Conservation (phyloP, 2,797 vertebrate species). For the Falco peregrinus region DNA sequence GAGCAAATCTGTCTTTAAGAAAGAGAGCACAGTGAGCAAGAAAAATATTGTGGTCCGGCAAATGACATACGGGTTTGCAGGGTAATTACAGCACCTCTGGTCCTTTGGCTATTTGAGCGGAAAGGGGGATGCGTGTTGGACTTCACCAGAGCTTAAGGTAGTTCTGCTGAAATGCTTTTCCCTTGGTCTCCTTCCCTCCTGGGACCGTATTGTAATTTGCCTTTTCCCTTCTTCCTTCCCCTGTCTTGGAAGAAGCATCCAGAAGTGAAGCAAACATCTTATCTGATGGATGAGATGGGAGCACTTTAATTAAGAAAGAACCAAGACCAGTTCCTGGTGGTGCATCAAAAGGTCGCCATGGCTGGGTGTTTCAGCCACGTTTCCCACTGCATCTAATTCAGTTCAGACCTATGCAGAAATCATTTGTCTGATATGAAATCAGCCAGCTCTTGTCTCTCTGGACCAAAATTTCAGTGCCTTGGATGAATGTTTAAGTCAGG, state of each 20-base stretch:
- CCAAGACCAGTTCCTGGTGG: neutral
- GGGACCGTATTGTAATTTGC: neutral
- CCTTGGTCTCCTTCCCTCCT: neutral
- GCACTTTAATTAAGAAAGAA: neutral
- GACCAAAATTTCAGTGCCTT: neutral
- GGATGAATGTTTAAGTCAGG: neutral
- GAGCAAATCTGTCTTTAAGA: slow-evolving; percentile 65
- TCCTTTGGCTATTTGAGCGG: slow-evolving; percentile 15
- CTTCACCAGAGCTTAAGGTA: slow-evolving; percentile 48
- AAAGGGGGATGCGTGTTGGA: slow-evolving; percentile 28
- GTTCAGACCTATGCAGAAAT: neutral
- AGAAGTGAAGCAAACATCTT: neutral
- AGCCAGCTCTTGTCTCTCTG: neutral
- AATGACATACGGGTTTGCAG: slow-evolving; percentile 33
- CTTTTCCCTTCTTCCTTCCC: neutral
- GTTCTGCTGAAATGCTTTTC: slow-evolving; percentile 22
- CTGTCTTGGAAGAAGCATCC: neutral
- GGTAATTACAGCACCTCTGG: slow-evolving; percentile 39
- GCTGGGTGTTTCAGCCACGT: neutral
- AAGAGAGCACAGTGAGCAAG: slow-evolving; percentile 65
- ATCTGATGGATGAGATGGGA: neutral
- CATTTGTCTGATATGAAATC: neutral
- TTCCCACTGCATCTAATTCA: neutral
- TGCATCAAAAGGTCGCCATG: neutral
- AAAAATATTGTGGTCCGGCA: slow-evolving; percentile 69